Conservation (phyloP, 2,888 invertebrate genomes). For the Liopterus haemorrhoidalis region DNA sequence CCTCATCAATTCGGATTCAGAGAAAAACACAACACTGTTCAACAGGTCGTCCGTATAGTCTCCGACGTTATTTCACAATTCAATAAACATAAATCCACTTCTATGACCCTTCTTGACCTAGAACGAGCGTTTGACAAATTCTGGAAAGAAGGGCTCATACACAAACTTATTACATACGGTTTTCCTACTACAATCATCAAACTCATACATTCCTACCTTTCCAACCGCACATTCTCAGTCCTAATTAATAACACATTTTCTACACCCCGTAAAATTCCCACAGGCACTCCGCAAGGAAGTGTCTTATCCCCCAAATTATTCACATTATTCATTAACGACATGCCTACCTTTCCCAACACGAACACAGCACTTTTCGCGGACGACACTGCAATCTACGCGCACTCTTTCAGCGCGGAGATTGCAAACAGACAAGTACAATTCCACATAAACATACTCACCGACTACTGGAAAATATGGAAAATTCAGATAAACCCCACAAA, state of each 20-base stretch:
- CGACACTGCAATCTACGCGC: constrained; percentile 20
- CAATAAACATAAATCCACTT: constrained; percentile 28
- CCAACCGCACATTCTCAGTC: constrained; percentile 28
- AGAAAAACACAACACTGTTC: neutral
- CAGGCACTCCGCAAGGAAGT: constrained; percentile 35
- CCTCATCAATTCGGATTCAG: too few species aligned
- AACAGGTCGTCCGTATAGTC: neutral
- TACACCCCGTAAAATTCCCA: constrained; percentile 23
- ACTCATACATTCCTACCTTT: constrained; percentile 31
- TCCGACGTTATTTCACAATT: constrained; percentile 28
- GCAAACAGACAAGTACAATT: constrained; percentile 5
- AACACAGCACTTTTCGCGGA: constrained; percentile 20
- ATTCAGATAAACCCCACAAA: constrained; percentile 18
- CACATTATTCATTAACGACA: constrained; percentile 28
- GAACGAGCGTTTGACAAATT: constrained; percentile 36
- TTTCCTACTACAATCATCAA: constrained; percentile 29
- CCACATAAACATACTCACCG: neutral
- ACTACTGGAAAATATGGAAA: constrained; percentile 19
- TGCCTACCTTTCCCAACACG: constrained; percentile 25
- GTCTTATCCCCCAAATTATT: constrained; percentile 28
- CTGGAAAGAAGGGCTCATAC: constrained; percentile 32
- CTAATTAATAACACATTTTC: constrained; percentile 26
- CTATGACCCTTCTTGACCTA: constrained; percentile 33
- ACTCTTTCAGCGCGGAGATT: neutral
- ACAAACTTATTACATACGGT: constrained; percentile 25